Evolutionary conservation across 2,113 vertebrate genomes (phyloP), one percentile per base, ranked within the genome.

Genomic region (Rhipidura dahli): DNA sequence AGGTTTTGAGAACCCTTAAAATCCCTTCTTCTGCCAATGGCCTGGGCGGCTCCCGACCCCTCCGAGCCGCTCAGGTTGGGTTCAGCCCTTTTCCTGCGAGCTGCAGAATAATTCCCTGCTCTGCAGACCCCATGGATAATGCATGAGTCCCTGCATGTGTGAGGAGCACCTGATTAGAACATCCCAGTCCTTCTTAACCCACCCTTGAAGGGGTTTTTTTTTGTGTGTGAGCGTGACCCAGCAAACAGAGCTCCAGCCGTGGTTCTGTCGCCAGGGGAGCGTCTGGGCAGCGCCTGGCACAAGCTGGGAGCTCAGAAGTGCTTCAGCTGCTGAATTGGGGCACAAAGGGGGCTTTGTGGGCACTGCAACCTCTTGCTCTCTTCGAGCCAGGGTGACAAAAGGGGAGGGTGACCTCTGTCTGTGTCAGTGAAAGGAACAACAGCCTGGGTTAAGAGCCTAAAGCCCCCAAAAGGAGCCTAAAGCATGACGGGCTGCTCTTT

Each of bases 401-500:
- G 90, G 66, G 22, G 4, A 40, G 59, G 30, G 59, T 97, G 96
- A 96, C 96, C 96, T 92, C 88, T 94, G 81, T 54, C 89, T 95
- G 84, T 16, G 4, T 44, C 82, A 19, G 5, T 44, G 83, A 95
- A 77, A 90, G 86, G 85, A 88, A 93, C 92, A 96, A 93, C 66
- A 77, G 94, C n/a, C 35, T 5, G 88, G 95, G 95, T 97, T 92
- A 97, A 96, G 96, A 95, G 95, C 85, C 90, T 73, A 65, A 83
- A 93, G 59, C 85, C 81, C 83, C 88, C 64, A 2, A 28, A 76
- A 90, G 79, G 61, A 68, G 85, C 10, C 49, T 30, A 96, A 76
- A 42, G 61, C 28, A 9, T 18, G 75, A 31, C 53, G 37, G 11
- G 76, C 45, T 69, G 68, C 50, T 94, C 37, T 59, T 50, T 53